These are phyloP conservation scores for Diadema setosum DNA, from an alignment of 35 echinoderm and acorn worm genomes.

Conservation along the genomic window DNA sequence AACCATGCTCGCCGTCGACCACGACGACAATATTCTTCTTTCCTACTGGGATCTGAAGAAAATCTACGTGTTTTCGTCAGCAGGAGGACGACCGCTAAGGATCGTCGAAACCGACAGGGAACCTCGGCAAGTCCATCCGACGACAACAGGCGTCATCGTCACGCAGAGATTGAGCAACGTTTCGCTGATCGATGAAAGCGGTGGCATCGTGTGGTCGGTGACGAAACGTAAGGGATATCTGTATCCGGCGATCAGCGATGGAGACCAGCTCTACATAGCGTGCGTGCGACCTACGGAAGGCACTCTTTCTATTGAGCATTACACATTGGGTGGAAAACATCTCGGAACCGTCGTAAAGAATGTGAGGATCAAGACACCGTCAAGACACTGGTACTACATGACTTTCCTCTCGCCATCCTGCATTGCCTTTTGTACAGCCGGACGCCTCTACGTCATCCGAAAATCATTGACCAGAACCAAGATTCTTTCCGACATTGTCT, in stretches of 20 bases:
- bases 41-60: background rate
- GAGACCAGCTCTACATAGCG: background rate
- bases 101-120: background rate
- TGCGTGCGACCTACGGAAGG: background rate
- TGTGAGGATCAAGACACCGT: background rate
- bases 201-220: background rate
- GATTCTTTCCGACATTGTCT: background rate
- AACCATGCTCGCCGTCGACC: background rate
- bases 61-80: background rate
- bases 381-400: conserved; percentile 13
- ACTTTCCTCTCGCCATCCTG: background rate
- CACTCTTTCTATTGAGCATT: background rate
- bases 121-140: background rate
- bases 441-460: background rate
- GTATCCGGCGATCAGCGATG: background rate
- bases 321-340: background rate
- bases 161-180: background rate
- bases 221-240: conserved; percentile 6
- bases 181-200: background rate
- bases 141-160: background rate
- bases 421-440: conserved; percentile 2
- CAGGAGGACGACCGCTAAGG: background rate
- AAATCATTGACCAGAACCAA: conserved; percentile 3
- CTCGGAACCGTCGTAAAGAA: conserved; percentile 8
- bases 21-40: background rate